Conservation (phyloP, 2,797 vertebrate genomes). For the Bradypodion ventrale region DNA sequence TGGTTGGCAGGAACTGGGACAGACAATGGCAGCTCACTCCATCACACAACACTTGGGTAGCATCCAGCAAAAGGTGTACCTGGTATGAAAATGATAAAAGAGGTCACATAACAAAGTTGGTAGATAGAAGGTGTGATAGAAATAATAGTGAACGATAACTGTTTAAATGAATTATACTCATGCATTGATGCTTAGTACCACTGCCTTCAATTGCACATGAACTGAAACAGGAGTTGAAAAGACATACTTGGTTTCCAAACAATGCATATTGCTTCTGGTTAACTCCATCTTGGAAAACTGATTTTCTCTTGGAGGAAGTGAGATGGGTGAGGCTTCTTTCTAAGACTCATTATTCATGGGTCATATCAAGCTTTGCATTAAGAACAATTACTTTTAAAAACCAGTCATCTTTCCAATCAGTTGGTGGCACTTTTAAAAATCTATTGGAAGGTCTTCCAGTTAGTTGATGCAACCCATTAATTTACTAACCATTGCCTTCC, state of each 20-base stretch:
- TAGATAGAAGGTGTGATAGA: neutral
- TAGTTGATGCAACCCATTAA: neutral
- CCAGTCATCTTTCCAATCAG: neutral
- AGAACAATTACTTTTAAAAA: neutral
- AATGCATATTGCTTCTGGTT: neutral
- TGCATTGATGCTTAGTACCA: neutral
- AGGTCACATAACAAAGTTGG: neutral
- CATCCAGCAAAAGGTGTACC: no score
- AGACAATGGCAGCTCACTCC: no score
- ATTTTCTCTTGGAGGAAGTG: neutral
- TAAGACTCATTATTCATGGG: neutral
- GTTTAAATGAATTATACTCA: neutral
- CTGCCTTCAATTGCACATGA: neutral
- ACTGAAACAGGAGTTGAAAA: neutral
- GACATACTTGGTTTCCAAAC: neutral
- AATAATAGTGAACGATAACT: neutral
- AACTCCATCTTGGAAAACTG: neutral
- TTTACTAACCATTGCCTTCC: neutral
- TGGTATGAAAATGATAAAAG: neutral
- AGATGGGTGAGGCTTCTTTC: no score
- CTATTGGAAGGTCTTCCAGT: neutral
- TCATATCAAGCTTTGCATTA: neutral
- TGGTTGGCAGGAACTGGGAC: no score
- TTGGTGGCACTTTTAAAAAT: conserved; percentile 4
- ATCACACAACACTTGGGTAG: no score